A percentile compares a stretch with the other conserved stretches of the same genome.
phyloP scores from a whole-genome alignment of 2,797 vertebrate species.

The Crax fasciolata region DNA sequence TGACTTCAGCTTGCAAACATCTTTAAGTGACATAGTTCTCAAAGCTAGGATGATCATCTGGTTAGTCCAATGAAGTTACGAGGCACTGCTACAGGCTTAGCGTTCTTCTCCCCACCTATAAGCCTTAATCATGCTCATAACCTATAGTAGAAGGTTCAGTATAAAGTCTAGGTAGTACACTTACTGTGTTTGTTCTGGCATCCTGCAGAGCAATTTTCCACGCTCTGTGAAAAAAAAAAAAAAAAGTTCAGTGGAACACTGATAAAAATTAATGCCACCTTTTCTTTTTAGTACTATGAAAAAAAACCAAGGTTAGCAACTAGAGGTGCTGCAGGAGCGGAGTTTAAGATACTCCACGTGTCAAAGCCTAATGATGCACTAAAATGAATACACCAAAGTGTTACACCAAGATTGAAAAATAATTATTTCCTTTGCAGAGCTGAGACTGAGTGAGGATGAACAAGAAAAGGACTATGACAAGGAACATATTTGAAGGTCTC shows the following conservation, averaged over 20 bases:
- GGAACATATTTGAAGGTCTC: not conserved
- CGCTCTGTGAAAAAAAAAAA: conserved; percentile 84
- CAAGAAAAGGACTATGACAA: not conserved
- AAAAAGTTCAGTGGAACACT: conserved; percentile 13
- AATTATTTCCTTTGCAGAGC: not conserved
- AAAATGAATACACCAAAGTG: not conserved
- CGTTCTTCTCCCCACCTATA: not conserved
- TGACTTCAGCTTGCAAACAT: not conserved
- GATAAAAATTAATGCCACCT: not conserved
- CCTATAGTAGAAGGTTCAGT: not conserved
- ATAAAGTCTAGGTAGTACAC: conserved; percentile 49
- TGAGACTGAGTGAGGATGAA: not conserved
- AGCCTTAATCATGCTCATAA: not conserved
- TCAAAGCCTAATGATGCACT: not conserved
- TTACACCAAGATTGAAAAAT: not conserved
- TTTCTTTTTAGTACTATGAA: not conserved
- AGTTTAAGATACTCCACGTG: not conserved
- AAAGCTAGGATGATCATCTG: not conserved
- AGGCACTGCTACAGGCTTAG: not conserved
- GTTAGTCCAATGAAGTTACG: not conserved
- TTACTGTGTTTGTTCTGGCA: conserved; percentile 92
- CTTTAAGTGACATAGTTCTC: not conserved
- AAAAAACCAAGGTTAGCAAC: not conserved
- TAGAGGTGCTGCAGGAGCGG: not conserved
- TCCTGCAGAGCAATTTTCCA: conserved; percentile 96